Percentiles rank a stretch among this genome's conserved stretches.
phyloP scores from a whole-genome alignment of 2,113 vertebrate genomes.

The Anoura caudifer region DNA sequence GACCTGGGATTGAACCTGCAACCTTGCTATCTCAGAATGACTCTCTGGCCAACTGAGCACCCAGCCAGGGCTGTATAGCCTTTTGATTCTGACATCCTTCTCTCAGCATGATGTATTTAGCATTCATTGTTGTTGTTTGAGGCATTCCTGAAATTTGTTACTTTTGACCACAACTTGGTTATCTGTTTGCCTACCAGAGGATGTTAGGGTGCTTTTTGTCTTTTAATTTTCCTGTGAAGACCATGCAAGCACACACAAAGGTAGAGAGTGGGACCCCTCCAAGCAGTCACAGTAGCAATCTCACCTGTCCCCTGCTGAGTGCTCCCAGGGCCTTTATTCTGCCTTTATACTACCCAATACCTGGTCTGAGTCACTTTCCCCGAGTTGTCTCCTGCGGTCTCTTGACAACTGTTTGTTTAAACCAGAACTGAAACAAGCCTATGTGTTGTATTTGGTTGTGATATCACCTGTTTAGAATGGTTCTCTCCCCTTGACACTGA shows the following conservation, averaged over 20 bases:
- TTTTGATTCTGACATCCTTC: not conserved
- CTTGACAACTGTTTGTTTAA: not conserved
- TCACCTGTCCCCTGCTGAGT: not conserved
- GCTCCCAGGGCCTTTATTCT: accelerated
- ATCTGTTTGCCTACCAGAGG: not conserved
- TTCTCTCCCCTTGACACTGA: not conserved
- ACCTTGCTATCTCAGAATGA: no score
- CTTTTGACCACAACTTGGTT: not conserved
- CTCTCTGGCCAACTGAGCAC: no score
- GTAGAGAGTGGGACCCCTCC: accelerated
- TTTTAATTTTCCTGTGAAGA: not conserved
- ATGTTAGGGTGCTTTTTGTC: not conserved
- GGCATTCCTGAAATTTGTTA: not conserved
- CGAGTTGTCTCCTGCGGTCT: not conserved
- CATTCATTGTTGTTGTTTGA: not conserved
- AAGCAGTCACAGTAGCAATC: accelerated
- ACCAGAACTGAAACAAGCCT: not conserved
- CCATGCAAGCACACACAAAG: not conserved
- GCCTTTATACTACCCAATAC: accelerated
- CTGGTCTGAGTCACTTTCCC: no score
- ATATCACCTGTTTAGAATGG: not conserved
- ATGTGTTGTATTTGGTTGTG: not conserved
- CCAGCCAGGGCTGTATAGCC: not conserved
- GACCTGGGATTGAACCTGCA: no score
- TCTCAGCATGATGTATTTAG: accelerated